Conservation (phyloP, 2,888 invertebrate species). For the Caenorhabditis virilis region DNA sequence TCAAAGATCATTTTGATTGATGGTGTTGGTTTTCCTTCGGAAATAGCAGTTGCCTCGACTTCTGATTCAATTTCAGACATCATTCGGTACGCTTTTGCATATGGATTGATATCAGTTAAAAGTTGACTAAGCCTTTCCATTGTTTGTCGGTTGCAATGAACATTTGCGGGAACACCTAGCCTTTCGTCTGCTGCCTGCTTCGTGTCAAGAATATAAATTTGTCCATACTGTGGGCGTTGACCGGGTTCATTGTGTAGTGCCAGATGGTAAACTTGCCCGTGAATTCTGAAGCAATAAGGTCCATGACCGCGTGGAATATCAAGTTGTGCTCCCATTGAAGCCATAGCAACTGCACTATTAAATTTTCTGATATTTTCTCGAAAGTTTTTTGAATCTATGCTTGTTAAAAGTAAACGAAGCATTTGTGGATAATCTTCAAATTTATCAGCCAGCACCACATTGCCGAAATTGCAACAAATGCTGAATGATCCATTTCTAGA, state of each 20-base stretch:
- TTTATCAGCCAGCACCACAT: background rate
- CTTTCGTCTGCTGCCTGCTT: slow-evolving; percentile 4
- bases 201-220: slow-evolving; percentile 19
- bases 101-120: slow-evolving; percentile 12
- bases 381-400: background rate
- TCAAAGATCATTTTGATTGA: slow-evolving; percentile 24
- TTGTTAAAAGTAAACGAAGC: background rate
- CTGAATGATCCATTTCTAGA: background rate
- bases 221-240: slow-evolving; percentile 3
- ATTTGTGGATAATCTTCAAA: background rate
- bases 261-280: slow-evolving; percentile 23
- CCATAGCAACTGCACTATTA: slow-evolving; percentile 30
- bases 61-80: slow-evolving; percentile 32
- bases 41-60: slow-evolving; percentile 10
- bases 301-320: slow-evolving; percentile 22
- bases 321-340: slow-evolving; percentile 22
- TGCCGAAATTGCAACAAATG: background rate
- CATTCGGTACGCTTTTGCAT: slow-evolving; percentile 21
- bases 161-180: background rate
- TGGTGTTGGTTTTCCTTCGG: background rate
- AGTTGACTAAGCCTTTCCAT: background rate
- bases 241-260: slow-evolving; percentile 9
- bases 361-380: slow-evolving; percentile 10
- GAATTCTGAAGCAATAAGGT: slow-evolving; percentile 28
- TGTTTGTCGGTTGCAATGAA: background rate